A percentile compares a stretch with the other conserved stretches of the same genome.
phyloP scores from a whole-genome alignment of 2,888 invertebrate species.

The Dasysyrphus tricinctus region DNA sequence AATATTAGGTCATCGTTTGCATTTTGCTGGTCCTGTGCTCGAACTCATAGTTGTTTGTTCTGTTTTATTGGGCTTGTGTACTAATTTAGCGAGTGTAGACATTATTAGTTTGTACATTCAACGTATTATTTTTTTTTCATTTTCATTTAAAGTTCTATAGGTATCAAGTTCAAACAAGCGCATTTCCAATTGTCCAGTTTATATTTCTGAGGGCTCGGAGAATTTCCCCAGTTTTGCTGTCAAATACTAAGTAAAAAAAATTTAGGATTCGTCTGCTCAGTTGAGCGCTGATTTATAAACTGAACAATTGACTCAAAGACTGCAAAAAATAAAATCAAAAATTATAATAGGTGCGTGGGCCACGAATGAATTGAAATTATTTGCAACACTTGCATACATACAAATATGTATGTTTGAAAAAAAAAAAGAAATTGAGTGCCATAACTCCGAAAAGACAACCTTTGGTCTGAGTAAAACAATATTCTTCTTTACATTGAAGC shows the following conservation, averaged over 20 bases:
- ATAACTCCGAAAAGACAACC: no score
- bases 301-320: background rate
- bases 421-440: no score
- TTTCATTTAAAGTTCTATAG: background rate
- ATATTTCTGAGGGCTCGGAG: no score
- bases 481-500: no score
- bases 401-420: background rate
- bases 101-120: background rate
- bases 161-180: background rate
- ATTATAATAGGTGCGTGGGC: background rate
- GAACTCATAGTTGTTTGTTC: background rate
- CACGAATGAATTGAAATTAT: background rate
- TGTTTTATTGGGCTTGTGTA: background rate
- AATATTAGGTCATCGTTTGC: constrained; percentile 22
- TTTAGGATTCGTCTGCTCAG: no score
- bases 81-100: background rate
- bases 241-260: no score
- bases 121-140: background rate
- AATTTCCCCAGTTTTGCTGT: no score
- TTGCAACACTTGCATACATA: background rate
- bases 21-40: background rate
- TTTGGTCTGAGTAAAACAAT: no score
- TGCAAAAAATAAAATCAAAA: background rate
- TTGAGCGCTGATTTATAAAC: no score
- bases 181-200: no score